These are phyloP conservation scores for Asteroscopus sphinx DNA, from an alignment of 2,888 invertebrate species.

Conservation along the genomic window DNA sequence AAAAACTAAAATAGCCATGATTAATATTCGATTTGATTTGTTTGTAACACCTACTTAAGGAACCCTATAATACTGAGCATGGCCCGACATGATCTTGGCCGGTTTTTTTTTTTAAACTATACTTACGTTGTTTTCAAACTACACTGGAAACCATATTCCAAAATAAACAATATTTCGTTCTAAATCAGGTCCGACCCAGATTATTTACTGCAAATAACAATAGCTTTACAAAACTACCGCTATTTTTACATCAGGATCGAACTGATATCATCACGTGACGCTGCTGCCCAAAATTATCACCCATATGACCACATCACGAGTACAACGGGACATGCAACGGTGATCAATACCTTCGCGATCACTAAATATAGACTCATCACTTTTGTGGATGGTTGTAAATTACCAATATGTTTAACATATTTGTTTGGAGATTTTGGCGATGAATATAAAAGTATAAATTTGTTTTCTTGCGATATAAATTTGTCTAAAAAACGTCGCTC, in stretches of 20 bases:
- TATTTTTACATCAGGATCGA: constrained; percentile 46
- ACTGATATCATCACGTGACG: constrained; percentile 46
- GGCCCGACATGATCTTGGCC: too few relatives aligned
- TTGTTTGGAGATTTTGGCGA: background rate
- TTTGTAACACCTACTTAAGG: too few relatives aligned
- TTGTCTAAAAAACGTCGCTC: too few relatives aligned
- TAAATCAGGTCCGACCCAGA: constrained; percentile 15
- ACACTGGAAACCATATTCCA: too few relatives aligned
- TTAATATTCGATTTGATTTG: too few relatives aligned
- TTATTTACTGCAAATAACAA: constrained; percentile 35
- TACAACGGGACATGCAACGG: constrained; percentile 55
- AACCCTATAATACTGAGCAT: too few relatives aligned
- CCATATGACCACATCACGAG: constrained; percentile 36
- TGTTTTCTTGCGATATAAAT: background rate
- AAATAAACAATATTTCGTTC: constrained; percentile 10
- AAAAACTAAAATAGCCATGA: too few relatives aligned
- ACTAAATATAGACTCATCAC: constrained; percentile 39
- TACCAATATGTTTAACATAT: background rate
- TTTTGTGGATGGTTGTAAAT: constrained; percentile 7
- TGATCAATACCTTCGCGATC: constrained; percentile 46
- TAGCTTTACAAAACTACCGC: constrained; percentile 29
- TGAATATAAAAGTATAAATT: too few relatives aligned
- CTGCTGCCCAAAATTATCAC: constrained; percentile 53
- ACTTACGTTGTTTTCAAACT: too few relatives aligned
- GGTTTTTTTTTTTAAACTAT: too few relatives aligned